Evolutionary conservation across 2,113 vertebrate species (phyloP).

Genomic region (Pogona vitticeps): DNA sequence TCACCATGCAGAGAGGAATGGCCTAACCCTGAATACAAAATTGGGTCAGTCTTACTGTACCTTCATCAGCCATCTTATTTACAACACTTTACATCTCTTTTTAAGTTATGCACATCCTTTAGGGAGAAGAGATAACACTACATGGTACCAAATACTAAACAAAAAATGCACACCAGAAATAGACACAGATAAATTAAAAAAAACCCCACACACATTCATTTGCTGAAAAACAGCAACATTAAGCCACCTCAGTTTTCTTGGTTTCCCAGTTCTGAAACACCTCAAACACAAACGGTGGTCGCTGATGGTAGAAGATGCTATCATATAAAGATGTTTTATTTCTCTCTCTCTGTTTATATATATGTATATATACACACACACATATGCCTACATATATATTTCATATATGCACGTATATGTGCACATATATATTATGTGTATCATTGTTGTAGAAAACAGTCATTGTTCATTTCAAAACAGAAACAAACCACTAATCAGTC

Average conservation of each 20-base stretch:
- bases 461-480: slow-evolving; percentile 55
- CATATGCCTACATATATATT: slow-evolving; percentile 23
- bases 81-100: slow-evolving; percentile 76
- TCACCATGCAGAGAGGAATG: slow-evolving; percentile 74
- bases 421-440: slow-evolving; percentile 33
- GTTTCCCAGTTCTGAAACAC: slow-evolving; percentile 41
- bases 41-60: slow-evolving; percentile 67
- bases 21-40: slow-evolving; percentile 71
- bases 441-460: slow-evolving; percentile 58
- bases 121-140: slow-evolving; percentile 72
- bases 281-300: slow-evolving; percentile 34
- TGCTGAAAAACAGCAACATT: slow-evolving; percentile 71
- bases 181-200: slow-evolving; percentile 76
- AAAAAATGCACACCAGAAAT: slow-evolving; percentile 67
- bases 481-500: slow-evolving; percentile 60
- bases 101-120: slow-evolving; percentile 70
- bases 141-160: slow-evolving; percentile 72
- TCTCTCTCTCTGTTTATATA: not conserved
- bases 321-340: slow-evolving; percentile 39
- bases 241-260: slow-evolving; percentile 67
- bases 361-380: not conserved
- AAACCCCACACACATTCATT: slow-evolving; percentile 67
- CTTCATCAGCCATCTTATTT: slow-evolving; percentile 74
- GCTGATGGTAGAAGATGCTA: slow-evolving; percentile 41
- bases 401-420: slow-evolving; percentile 36